Evolutionary conservation across 2,888 invertebrate genomes (phyloP), one percentile per base, ranked within the genome.

Genomic region (Choreutis nemorana): DNA sequence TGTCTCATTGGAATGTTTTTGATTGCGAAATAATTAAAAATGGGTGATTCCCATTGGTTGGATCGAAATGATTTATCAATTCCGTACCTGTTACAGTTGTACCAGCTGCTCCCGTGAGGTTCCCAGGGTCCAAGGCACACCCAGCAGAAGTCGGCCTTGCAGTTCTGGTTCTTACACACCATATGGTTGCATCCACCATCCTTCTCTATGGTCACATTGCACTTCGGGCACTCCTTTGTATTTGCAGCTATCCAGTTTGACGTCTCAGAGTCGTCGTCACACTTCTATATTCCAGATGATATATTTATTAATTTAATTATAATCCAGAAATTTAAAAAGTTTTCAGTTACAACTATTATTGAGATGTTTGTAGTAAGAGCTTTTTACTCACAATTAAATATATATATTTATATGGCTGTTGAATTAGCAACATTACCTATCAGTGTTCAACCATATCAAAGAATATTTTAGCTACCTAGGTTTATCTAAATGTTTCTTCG

Each of bases 101-200:
- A 98, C 96, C 97, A 97, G 38, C 94, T 94, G 41, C 95, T 94
- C 29, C 97, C 97, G 54, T 98, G 98, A 1, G 97, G 97, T 63
- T 97, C 95, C 98, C 98, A 99, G 21, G 96, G 93, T 13, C 97
- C 97, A 36, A 99, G 85, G 64, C 98, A 99, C 14, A 98, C 96
- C 98, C 98, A 99, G 79, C 98, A 99, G 77, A 99, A 99, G 70
- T 99, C 97, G 26, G 93, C 89, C 72, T 94, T 94, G 71, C 98
- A 99, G 68, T 91, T 94, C 78, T 94, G 93, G 81, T 97, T 98
- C 81, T 97, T 97, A 81, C 98, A 99, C 29, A 93, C 91, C 97
- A 99, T 98, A 75, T 99, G 98, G 80, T 99, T 99, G 71, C 98
- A 99, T 28, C 98, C 98, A 36, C 98, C 98, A 70, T 98, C 96